Evolutionary conservation across 2,888 invertebrate genomes (phyloP).

Genomic region (Plagodis dolabraria): DNA sequence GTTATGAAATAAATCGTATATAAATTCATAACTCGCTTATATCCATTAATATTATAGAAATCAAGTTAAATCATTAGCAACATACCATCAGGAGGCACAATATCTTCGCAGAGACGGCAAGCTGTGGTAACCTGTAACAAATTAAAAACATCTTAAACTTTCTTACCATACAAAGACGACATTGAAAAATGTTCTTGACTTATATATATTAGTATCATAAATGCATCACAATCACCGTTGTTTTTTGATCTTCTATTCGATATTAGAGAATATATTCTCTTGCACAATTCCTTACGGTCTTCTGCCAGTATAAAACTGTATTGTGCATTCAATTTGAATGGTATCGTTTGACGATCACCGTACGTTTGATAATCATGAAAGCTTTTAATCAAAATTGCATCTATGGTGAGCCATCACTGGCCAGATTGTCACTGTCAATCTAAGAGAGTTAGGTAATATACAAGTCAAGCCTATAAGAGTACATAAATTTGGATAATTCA

Average conservation of each 20-base stretch:
- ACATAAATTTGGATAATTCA: too few species aligned
- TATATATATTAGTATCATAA: not conserved
- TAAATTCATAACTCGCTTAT: too few species aligned
- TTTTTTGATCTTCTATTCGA: not conserved
- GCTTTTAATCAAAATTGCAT: slow-evolving; percentile 22
- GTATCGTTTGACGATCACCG: slow-evolving; percentile 11
- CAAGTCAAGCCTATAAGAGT: too few species aligned
- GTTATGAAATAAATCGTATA: too few species aligned
- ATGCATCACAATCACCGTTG: not conserved
- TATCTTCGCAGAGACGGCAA: slow-evolving; percentile 96
- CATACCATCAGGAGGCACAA: slow-evolving; percentile 95
- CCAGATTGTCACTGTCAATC: slow-evolving; percentile 9
- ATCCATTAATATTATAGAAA: too few species aligned
- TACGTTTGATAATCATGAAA: slow-evolving; percentile 14
- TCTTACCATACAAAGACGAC: slow-evolving; percentile 1
- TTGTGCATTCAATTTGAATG: slow-evolving; percentile 21
- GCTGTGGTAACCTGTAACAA: slow-evolving; percentile 94
- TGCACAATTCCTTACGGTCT: slow-evolving; percentile 15
- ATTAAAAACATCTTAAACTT: slow-evolving; percentile 24
- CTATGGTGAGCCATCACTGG: slow-evolving; percentile 17
- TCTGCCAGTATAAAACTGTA: slow-evolving; percentile 15
- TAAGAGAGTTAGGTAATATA: not conserved
- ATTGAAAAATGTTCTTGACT: slow-evolving; percentile 7
- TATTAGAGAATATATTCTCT: slow-evolving; percentile 2
- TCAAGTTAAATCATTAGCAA: too few species aligned